phyloP scores from a whole-genome alignment of 2,888 invertebrate genomes.

The Andricus curvator region DNA sequence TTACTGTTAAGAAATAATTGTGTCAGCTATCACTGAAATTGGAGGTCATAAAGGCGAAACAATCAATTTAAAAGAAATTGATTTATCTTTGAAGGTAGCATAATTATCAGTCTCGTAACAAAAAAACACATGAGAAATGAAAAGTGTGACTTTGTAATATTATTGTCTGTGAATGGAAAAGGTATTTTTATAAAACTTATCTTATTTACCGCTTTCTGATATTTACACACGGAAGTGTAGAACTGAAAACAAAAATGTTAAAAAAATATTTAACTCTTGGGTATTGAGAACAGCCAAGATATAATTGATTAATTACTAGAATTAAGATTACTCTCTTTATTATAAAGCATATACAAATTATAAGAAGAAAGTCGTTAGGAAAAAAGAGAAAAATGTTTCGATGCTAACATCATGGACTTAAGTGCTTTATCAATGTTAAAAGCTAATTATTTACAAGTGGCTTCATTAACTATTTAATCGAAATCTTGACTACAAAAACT shows the following conservation, averaged over 20 bases:
- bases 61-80: background rate
- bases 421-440: slow-evolving; percentile 23
- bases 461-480: background rate
- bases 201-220: background rate
- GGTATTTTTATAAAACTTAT: slow-evolving; percentile 20
- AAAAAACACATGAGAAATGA: background rate
- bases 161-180: slow-evolving; percentile 5
- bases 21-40: background rate
- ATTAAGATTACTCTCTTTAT: background rate
- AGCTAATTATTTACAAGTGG: slow-evolving; percentile 3
- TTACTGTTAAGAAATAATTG: slow-evolving; percentile 14
- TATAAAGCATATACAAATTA: background rate
- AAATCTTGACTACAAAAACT: slow-evolving; percentile 3
- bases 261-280: background rate
- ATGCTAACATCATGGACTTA: slow-evolving; percentile 33
- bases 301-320: slow-evolving; percentile 2
- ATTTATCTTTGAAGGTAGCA: background rate
- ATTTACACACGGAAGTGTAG: background rate
- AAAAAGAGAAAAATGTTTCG: slow-evolving; percentile 23
- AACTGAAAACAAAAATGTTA: slow-evolving; percentile 18
- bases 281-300: background rate
- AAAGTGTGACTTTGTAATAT: background rate
- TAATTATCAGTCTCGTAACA: background rate
- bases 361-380: slow-evolving; percentile 30
- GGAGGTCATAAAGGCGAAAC: background rate